These are phyloP conservation scores for Misgurnus anguillicaudatus DNA, from an alignment of 2,113 vertebrate species.

Conservation along the genomic window DNA sequence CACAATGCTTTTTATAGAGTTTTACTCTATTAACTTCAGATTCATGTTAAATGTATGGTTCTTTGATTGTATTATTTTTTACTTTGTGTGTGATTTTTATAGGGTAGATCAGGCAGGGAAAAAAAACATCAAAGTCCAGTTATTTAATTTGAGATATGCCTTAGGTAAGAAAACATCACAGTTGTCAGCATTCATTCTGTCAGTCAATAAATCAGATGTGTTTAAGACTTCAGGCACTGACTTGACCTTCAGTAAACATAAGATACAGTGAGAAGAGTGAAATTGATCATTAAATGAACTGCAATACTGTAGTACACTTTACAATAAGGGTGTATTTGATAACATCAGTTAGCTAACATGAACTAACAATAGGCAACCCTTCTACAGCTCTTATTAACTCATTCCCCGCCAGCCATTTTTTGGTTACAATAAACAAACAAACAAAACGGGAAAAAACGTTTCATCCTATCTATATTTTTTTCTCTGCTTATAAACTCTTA, in stretches of 20 bases:
- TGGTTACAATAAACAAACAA: too few relatives aligned
- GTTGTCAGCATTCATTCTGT: slow-evolving; percentile 10
- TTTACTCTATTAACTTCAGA: neutral
- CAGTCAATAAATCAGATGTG: slow-evolving; percentile 1
- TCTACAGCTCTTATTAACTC: too few relatives aligned
- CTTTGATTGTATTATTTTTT: neutral
- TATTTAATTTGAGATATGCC: neutral
- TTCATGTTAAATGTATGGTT: neutral
- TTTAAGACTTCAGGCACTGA: neutral
- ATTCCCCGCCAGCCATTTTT: too few relatives aligned
- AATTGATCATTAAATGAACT: too few relatives aligned
- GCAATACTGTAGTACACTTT: too few relatives aligned
- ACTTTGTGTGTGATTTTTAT: neutral
- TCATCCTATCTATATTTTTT: too few relatives aligned
- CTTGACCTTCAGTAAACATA: neutral
- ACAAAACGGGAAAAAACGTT: too few relatives aligned
- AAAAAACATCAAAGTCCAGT: neutral
- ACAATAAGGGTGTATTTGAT: too few relatives aligned
- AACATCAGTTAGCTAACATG: too few relatives aligned
- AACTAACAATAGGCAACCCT: too few relatives aligned
- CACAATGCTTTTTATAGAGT: neutral
- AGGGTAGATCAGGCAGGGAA: neutral
- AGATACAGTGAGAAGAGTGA: slow-evolving; percentile 19
- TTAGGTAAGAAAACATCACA: slow-evolving; percentile 15
- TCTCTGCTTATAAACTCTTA: too few relatives aligned